Conservation (phyloP, 2,797 vertebrate genomes). For the Gymnothorax reevesii region DNA sequence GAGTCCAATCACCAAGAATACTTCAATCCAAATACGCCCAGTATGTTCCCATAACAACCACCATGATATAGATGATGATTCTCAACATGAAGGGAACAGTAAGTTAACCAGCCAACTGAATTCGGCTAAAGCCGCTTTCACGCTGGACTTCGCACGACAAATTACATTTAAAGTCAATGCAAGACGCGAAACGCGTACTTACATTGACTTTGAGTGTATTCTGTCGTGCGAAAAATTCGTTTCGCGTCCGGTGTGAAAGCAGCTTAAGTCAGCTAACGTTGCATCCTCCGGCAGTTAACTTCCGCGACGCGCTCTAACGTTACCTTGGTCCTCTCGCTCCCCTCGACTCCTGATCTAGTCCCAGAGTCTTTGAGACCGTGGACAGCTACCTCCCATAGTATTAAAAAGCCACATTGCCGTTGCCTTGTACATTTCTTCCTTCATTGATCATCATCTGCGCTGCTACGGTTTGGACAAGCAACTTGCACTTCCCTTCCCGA, state of each 20-base stretch:
- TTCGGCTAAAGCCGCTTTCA: too few relatives aligned
- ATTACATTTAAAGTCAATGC: too few relatives aligned
- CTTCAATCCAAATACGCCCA: neutral
- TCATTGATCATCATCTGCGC: neutral
- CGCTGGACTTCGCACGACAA: too few relatives aligned
- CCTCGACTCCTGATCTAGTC: neutral
- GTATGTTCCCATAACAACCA: conserved; percentile 28
- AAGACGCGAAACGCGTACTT: too few relatives aligned
- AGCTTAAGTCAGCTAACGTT: too few relatives aligned
- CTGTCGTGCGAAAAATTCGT: too few relatives aligned
- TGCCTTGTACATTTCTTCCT: neutral
- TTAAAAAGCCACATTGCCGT: neutral
- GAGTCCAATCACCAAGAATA: too few relatives aligned
- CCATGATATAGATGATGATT: conserved; percentile 2
- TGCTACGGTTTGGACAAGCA: neutral
- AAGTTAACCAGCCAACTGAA: neutral
- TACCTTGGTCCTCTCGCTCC: conserved; percentile 29
- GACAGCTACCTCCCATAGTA: conserved; percentile 26
- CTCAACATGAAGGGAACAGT: neutral
- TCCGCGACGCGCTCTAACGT: conserved; percentile 39
- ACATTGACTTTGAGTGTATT: too few relatives aligned
- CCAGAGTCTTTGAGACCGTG: conserved; percentile 7
- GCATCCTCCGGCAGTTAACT: neutral
- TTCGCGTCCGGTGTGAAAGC: too few relatives aligned
- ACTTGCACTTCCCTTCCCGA: conserved; percentile 35